Conservation (phyloP, 2,888 invertebrate species). For the Caenorhabditis sp. region DNA sequence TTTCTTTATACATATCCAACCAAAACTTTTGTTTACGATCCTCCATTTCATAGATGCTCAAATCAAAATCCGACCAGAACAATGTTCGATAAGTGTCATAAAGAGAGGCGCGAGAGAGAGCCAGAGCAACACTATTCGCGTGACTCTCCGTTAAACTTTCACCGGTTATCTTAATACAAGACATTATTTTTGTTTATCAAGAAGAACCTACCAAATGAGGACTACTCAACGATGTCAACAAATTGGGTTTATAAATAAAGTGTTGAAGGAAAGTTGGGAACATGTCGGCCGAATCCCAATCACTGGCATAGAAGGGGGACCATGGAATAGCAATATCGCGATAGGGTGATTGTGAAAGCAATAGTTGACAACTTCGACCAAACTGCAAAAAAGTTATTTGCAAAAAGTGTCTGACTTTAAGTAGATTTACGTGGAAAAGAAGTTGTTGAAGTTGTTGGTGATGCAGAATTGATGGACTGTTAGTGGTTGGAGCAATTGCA, state of each 20-base stretch:
- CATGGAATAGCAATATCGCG: constrained; percentile 72
- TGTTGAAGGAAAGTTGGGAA: constrained; percentile 80
- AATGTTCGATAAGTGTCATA: constrained; percentile 69
- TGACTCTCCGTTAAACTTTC: constrained; percentile 49
- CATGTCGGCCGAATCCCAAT: constrained; percentile 90
- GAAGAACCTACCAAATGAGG: constrained; percentile 54
- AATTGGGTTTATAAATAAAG: constrained; percentile 66
- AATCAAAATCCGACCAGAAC: constrained; percentile 69
- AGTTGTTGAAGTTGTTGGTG: constrained; percentile 62
- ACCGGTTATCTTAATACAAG: constrained; percentile 55
- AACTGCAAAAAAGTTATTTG: constrained; percentile 77
- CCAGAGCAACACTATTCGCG: constrained; percentile 56
- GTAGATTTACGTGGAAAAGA: constrained; percentile 56
- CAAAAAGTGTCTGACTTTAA: not conserved
- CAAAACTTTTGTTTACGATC: constrained; percentile 79
- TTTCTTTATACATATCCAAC: constrained; percentile 80
- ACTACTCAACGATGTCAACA: constrained; percentile 59
- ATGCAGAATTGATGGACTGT: constrained; percentile 59
- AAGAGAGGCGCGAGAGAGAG: constrained; percentile 58
- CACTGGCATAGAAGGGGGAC: constrained; percentile 74
- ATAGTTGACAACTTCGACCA: constrained; percentile 85
- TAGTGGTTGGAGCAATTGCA: constrained; percentile 55
- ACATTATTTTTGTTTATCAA: not conserved
- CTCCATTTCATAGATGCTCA: constrained; percentile 67
- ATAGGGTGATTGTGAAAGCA: constrained; percentile 83